phyloP scores from a whole-genome alignment of 1,140 invertebrate species.

The Caerostris extrusa region DNA sequence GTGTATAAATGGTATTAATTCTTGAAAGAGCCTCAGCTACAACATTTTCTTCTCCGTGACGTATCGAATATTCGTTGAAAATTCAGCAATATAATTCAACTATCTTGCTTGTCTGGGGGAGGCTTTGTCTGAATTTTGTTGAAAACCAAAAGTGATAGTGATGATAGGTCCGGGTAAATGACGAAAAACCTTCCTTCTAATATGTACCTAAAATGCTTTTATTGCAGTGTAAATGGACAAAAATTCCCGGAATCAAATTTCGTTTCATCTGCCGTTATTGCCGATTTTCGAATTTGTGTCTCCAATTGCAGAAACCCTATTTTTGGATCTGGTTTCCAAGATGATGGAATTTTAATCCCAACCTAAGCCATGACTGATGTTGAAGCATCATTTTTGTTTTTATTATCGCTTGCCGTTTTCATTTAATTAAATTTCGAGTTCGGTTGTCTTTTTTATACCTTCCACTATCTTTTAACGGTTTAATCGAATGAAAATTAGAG shows the following conservation, averaged over 20 bases:
- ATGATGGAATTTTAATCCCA: no score
- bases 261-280: no score
- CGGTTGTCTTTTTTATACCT: background rate
- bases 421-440: background rate
- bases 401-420: background rate
- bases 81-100: constrained; percentile 81
- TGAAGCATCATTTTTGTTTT: no score
- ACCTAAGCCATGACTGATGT: no score
- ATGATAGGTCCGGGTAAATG: constrained; percentile 39
- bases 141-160: constrained; percentile 15
- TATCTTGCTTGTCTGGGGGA: constrained; percentile 75
- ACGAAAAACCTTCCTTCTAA: background rate
- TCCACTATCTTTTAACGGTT: background rate
- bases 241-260: no score
- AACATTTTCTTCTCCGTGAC: constrained; percentile 80
- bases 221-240: no score
- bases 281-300: no score
- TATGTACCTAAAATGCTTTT: background rate
- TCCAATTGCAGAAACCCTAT: no score
- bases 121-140: background rate
- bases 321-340: no score
- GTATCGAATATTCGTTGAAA: constrained; percentile 80
- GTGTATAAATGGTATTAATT: no score
- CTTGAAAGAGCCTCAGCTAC: constrained; percentile 72
- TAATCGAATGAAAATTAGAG: background rate